Percentiles rank a stretch among this genome's conserved stretches.
Evolutionary conservation across 64 coral and sea anemone species (phyloP).

Genomic region (Acropora tenuis): DNA sequence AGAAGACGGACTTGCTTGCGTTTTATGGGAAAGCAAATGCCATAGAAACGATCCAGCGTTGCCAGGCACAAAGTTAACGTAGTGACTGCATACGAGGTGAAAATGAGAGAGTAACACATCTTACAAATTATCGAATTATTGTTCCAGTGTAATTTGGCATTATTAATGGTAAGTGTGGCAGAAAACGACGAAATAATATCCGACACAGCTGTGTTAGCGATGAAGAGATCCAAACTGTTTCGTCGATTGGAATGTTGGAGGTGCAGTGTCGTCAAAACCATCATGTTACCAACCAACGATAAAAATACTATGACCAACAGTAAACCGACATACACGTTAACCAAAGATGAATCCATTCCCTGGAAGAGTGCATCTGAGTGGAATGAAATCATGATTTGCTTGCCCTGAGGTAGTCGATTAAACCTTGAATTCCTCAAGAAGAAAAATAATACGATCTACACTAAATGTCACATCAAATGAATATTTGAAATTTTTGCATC

Average conservation of each 20-base stretch:
- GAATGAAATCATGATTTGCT: not conserved
- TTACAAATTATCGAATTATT: slow-evolving; percentile 19
- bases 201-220: slow-evolving; percentile 24
- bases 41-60: slow-evolving; percentile 34
- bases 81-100: slow-evolving; percentile 16
- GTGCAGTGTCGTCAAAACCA: not conserved
- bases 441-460: not conserved
- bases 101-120: slow-evolving; percentile 13
- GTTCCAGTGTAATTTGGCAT: slow-evolving; percentile 37
- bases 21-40: slow-evolving; percentile 27
- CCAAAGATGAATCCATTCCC: slow-evolving; percentile 1
- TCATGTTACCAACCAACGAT: not conserved
- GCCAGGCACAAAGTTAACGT: slow-evolving; percentile 12
- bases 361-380: not conserved
- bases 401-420: not conserved
- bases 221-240: slow-evolving; percentile 16
- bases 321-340: slow-evolving; percentile 3
- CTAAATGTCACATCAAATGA: not conserved
- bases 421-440: not conserved
- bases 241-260: not conserved
- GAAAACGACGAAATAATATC: slow-evolving; percentile 42
- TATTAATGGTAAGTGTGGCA: slow-evolving; percentile 35
- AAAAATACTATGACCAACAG: slow-evolving; percentile 9
- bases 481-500: not conserved
- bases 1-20: slow-evolving; percentile 26